Percentiles rank a stretch among this genome's conserved stretches.
Conservation (phyloP, 1,140 invertebrate genomes). For the Drosophila triauraria region DNA sequence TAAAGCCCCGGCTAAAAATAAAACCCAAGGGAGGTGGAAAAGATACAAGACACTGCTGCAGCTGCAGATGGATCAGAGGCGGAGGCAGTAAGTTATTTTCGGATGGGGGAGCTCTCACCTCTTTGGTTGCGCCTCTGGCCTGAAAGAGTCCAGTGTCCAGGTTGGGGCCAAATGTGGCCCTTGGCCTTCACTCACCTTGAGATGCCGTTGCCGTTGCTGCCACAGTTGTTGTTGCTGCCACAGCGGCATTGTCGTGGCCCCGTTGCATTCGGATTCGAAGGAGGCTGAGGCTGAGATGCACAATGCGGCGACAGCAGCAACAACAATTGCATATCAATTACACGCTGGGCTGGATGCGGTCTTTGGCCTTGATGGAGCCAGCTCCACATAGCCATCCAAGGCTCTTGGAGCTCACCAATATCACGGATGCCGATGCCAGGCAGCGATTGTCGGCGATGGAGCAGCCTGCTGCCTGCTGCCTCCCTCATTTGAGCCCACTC, state of each 20-base stretch:
- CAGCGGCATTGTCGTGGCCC: slow-evolving; percentile 34
- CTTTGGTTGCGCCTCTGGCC: slow-evolving; percentile 7
- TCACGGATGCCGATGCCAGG: slow-evolving; percentile 52
- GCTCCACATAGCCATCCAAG: slow-evolving; percentile 33
- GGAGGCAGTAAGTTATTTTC: too few species aligned
- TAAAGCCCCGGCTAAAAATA: slow-evolving; percentile 57
- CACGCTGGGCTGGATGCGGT: slow-evolving; percentile 46
- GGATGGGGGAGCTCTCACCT: background rate
- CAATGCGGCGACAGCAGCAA: slow-evolving; percentile 36
- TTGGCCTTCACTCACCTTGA: slow-evolving; percentile 85
- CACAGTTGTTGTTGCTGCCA: slow-evolving; percentile 3
- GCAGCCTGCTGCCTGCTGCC: background rate
- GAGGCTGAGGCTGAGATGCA: slow-evolving; percentile 11
- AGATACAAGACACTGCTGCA: slow-evolving; percentile 19
- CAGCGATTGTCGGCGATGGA: slow-evolving; percentile 22
- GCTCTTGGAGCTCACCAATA: slow-evolving; percentile 36
- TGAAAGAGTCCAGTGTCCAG: slow-evolving; percentile 22
- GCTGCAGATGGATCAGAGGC: slow-evolving; percentile 21
- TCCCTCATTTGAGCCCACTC: slow-evolving; percentile 34
- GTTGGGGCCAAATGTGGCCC: slow-evolving; percentile 75
- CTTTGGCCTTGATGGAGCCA: slow-evolving; percentile 52
- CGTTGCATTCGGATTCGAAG: slow-evolving; percentile 35
- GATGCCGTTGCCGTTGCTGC: slow-evolving; percentile 64
- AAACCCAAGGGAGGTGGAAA: slow-evolving; percentile 25
- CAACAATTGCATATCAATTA: slow-evolving; percentile 62